These are phyloP conservation scores for Anabas testudineus DNA, from an alignment of 2,797 vertebrate species.

Conservation along the genomic window DNA sequence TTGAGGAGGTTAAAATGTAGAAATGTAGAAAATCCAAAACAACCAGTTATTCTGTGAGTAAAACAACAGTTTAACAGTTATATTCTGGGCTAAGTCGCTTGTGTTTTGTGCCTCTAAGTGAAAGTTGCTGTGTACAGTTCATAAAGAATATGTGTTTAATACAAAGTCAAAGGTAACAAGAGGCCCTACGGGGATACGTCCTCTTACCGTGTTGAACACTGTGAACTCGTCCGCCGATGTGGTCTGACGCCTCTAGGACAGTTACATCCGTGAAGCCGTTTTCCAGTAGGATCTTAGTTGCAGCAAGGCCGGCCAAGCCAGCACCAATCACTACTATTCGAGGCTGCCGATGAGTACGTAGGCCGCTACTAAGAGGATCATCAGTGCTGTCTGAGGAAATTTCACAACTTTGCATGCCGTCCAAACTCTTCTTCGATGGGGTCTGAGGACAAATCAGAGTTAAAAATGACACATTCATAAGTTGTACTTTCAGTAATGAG, in stretches of 20 bases:
- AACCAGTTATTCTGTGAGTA: neutral
- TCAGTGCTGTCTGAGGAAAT: constrained; percentile 99
- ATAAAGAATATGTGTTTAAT: neutral
- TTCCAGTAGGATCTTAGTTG: constrained; percentile 92
- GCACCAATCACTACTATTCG: constrained; percentile 98
- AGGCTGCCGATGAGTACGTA: constrained; percentile 94
- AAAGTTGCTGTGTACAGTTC: neutral
- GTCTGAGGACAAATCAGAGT: constrained; percentile 79
- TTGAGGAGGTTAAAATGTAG: no score
- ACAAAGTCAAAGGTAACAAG: neutral
- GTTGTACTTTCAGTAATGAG: neutral
- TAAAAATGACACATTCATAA: constrained; percentile 21
- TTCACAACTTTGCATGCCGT: constrained; percentile 99
- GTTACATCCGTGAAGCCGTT: constrained; percentile 97
- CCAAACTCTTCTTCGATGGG: constrained; percentile 94
- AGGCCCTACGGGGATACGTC: neutral
- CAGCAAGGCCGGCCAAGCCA: constrained; percentile 95
- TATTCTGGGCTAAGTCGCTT: neutral
- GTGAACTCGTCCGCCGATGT: constrained; percentile 95
- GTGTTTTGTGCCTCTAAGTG: no score
- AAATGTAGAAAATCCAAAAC: neutral
- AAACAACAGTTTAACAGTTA: neutral
- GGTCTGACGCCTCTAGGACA: constrained; percentile 95
- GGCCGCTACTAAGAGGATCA: constrained; percentile 98
- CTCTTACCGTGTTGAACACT: constrained; percentile 93